Conservation (phyloP, 2,797 vertebrate species). For the Peromyscus melanophrys region DNA sequence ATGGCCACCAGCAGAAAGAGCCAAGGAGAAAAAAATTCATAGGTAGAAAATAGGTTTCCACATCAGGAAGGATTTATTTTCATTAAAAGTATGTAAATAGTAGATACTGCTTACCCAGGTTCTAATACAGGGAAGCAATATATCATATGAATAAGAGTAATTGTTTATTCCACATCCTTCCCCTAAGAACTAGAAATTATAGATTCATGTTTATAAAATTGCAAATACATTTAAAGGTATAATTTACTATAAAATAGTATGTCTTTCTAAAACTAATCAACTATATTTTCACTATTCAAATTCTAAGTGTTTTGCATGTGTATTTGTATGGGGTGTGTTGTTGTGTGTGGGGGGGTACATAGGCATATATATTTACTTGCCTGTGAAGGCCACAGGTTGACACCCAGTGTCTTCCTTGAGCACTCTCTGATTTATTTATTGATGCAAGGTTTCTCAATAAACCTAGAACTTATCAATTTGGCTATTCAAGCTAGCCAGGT, state of each 20-base stretch:
- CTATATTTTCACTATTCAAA: not conserved
- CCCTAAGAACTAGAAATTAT: not conserved
- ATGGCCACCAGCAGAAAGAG: not conserved
- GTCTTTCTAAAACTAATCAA: not conserved
- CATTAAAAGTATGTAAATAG: slow-evolving; percentile 32
- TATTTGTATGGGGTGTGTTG: not conserved
- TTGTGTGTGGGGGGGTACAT: not conserved
- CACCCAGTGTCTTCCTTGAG: not conserved
- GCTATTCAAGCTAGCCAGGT: not conserved
- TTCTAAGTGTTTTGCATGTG: not conserved
- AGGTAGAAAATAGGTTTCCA: not conserved
- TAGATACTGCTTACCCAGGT: not conserved
- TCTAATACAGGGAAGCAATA: no score
- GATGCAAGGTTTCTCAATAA: not conserved
- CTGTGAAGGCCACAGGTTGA: not conserved
- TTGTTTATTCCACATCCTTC: no score
- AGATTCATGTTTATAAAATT: not conserved
- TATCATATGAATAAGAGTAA: not conserved
- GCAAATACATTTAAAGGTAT: not conserved
- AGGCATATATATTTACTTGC: not conserved
- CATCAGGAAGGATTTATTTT: slow-evolving; percentile 20
- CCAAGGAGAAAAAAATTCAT: not conserved
- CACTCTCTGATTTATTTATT: not conserved
- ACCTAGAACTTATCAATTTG: not conserved
- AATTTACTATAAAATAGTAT: not conserved